A percentile compares a stretch with the other conserved stretches of the same genome.
Evolutionary conservation across 2,888 invertebrate genomes (phyloP).

Genomic region (Leptinotarsa rubiginosa): DNA sequence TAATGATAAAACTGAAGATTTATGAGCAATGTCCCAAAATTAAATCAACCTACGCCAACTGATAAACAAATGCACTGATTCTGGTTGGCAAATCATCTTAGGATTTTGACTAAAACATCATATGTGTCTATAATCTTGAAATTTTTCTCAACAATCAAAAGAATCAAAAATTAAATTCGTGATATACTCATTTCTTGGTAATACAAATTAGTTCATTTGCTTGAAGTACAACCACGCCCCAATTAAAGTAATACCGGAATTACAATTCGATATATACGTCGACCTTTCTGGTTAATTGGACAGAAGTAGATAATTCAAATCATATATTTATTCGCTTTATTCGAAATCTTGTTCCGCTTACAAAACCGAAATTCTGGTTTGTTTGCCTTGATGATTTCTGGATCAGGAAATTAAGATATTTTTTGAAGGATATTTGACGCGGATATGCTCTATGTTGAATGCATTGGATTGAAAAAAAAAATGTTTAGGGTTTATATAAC

Average conservation of each 20-base stretch:
- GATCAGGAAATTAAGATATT: background rate
- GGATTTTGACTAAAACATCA: no score
- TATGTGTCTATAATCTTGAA: no score
- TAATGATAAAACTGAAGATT: no score
- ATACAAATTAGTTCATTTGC: background rate
- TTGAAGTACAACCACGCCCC: conserved; percentile 4
- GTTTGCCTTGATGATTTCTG: background rate
- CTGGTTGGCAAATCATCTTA: no score
- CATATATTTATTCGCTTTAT: background rate
- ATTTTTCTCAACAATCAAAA: no score
- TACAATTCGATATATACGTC: background rate
- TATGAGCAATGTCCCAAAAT: no score
- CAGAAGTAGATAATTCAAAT: background rate
- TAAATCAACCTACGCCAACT: no score
- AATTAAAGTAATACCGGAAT: conserved; percentile 13
- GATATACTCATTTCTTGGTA: background rate
- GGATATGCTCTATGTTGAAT: no score
- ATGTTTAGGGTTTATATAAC: no score
- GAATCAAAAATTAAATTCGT: no score
- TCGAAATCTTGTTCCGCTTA: background rate
- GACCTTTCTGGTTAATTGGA: conserved; percentile 12
- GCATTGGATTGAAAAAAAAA: no score
- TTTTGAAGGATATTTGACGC: background rate
- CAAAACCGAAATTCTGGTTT: background rate
- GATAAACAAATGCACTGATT: no score